phyloP scores from a whole-genome alignment of 1,140 invertebrate genomes.

The Coelopa frigida region DNA sequence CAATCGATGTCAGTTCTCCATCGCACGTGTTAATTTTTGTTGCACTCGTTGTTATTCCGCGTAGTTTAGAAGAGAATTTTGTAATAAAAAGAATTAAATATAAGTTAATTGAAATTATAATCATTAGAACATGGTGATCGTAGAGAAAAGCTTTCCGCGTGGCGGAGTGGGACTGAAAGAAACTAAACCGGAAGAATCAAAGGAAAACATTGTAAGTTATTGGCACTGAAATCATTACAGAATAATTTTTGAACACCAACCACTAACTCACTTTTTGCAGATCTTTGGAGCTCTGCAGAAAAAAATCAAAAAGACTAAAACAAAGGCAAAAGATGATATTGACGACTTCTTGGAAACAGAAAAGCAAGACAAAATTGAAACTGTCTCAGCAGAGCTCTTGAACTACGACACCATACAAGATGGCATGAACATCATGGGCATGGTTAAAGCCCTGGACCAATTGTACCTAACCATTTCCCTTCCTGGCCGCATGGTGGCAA shows the following conservation, averaged over 20 bases:
- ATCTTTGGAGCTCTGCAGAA: conserved; percentile 38
- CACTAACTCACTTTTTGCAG: conserved; percentile 11
- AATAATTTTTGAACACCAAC: background rate
- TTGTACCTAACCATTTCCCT: conserved; percentile 40
- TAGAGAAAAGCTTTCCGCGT: conserved; percentile 40
- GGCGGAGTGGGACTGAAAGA: conserved; percentile 26
- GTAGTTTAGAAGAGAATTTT: too few relatives aligned
- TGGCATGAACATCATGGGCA: conserved; percentile 40
- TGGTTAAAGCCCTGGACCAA: conserved; percentile 25
- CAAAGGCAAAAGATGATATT: conserved; percentile 17
- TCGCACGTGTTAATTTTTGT: too few relatives aligned
- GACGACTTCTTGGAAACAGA: conserved; percentile 17
- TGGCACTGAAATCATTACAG: background rate
- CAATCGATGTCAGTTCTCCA: too few relatives aligned
- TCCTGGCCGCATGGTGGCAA: conserved; percentile 48
- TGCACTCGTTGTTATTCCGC: too few relatives aligned
- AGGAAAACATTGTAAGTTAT: conserved; percentile 31
- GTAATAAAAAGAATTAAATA: too few relatives aligned
- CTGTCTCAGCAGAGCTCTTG: conserved; percentile 33
- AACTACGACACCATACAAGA: conserved; percentile 36
- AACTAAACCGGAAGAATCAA: conserved; percentile 11
- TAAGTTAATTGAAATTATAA: too few relatives aligned
- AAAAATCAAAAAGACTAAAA: conserved; percentile 27
- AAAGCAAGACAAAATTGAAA: conserved; percentile 16
- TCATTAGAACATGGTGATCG: conserved; percentile 14